Conservation (phyloP, 2,113 vertebrate species). For the Oncorhynchus gorbuscha region DNA sequence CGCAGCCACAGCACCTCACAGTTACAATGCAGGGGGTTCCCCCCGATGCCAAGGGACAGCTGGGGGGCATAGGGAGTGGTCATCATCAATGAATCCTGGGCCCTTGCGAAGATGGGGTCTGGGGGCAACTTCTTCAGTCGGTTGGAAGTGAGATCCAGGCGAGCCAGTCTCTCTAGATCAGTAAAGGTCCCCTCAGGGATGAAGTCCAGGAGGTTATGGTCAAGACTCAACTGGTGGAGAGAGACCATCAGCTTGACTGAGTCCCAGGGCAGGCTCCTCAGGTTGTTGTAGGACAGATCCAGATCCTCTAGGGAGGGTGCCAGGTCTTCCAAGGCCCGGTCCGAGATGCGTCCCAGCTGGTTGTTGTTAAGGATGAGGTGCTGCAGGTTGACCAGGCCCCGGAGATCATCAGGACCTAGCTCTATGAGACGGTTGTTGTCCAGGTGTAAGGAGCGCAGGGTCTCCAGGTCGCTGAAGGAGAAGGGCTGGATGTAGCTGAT, state of each 20-base stretch:
- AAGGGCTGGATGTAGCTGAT: slow-evolving; percentile 92
- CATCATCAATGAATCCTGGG: slow-evolving; percentile 75
- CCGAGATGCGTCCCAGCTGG: slow-evolving; percentile 81
- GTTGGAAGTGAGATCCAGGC: slow-evolving; percentile 91
- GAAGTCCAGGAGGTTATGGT: slow-evolving; percentile 90
- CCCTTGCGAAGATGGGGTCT: slow-evolving; percentile 87
- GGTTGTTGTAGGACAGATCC: slow-evolving; percentile 93
- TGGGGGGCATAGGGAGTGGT: slow-evolving; percentile 83
- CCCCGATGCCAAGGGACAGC: slow-evolving; percentile 87
- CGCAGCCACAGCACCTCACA: slow-evolving; percentile 92
- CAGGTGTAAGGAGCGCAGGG: slow-evolving; percentile 89
- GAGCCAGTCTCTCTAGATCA: slow-evolving; percentile 81
- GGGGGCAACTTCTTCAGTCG: slow-evolving; percentile 89
- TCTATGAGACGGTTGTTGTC: slow-evolving; percentile 88
- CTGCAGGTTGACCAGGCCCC: slow-evolving; percentile 90
- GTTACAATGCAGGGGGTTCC: slow-evolving; percentile 92
- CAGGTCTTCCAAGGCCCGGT: slow-evolving; percentile 88
- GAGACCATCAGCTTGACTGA: slow-evolving; percentile 88
- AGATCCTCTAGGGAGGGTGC: slow-evolving; percentile 85
- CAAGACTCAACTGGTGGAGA: slow-evolving; percentile 91
- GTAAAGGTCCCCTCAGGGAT: slow-evolving; percentile 91
- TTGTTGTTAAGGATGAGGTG: slow-evolving; percentile 96
- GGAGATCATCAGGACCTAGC: slow-evolving; percentile 84
- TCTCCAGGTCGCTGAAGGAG: slow-evolving; percentile 89
- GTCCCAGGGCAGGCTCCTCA: slow-evolving; percentile 84